These are phyloP conservation scores for Linnaemya tessellans DNA, from an alignment of 2,888 invertebrate species.

Conservation along the genomic window DNA sequence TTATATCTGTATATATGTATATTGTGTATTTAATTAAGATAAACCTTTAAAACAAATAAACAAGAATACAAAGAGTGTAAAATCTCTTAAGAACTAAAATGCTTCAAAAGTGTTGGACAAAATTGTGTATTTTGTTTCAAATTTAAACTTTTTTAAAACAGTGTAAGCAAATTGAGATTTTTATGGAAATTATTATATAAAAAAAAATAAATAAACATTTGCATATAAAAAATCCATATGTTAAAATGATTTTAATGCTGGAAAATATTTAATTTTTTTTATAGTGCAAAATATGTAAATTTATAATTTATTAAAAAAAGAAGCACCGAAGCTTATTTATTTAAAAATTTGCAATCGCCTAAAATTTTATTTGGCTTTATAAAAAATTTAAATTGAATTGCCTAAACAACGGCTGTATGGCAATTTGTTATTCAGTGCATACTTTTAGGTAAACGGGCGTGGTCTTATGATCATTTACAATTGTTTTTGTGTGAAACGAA, in stretches of 20 bases:
- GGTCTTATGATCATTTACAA: neutral
- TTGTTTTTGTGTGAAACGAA: neutral
- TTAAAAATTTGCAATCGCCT: neutral
- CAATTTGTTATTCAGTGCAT: neutral
- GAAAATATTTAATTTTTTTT: too few relatives aligned
- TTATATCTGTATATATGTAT: neutral
- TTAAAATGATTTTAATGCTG: neutral
- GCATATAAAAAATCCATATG: neutral
- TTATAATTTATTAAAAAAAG: neutral
- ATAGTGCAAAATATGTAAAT: neutral
- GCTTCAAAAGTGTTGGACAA: neutral
- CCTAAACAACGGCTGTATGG: neutral
- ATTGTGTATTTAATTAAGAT: neutral
- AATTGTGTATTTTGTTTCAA: neutral
- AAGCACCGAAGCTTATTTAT: neutral
- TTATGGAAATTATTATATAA: constrained; percentile 48
- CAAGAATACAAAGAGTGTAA: constrained; percentile 1
- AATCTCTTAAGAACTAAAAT: neutral
- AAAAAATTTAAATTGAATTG: neutral
- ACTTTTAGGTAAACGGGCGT: constrained; percentile 23
- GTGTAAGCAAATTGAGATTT: constrained; percentile 37
- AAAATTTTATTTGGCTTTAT: neutral
- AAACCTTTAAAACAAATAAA: constrained; percentile 10
- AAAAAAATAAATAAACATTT: constrained; percentile 21
- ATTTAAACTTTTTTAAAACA: neutral